Evolutionary conservation across 2,113 vertebrate genomes (phyloP).

Genomic region (Saguinus midas): DNA sequence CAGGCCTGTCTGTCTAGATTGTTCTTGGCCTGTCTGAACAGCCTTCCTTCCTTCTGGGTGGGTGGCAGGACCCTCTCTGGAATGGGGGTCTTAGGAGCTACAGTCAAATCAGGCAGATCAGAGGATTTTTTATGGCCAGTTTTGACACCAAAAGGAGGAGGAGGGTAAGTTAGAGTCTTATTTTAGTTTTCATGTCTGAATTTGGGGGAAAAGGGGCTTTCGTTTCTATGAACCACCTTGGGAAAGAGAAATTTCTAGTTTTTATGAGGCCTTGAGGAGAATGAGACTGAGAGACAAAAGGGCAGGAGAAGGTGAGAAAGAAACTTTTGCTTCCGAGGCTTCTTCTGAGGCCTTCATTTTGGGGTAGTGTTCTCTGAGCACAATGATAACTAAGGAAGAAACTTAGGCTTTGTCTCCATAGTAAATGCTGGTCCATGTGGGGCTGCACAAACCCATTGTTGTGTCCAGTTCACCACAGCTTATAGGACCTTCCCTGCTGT

Average conservation of each 20-base stretch:
- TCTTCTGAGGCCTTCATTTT: not conserved
- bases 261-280: not conserved
- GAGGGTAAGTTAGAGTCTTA: not conserved
- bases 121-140: not conserved
- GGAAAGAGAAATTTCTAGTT: not conserved
- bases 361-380: not conserved
- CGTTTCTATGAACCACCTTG: not conserved
- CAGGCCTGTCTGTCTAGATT: not conserved
- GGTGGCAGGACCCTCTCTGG: not conserved
- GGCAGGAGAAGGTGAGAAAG: not conserved
- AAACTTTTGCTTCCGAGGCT: not conserved
- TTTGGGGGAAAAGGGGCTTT: not conserved
- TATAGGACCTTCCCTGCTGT: accelerated
- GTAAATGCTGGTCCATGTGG: accelerated
- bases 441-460: not conserved
- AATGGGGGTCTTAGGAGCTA: not conserved
- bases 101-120: not conserved
- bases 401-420: accelerated
- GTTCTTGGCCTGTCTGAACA: not conserved
- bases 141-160: not conserved
- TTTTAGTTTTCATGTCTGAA: not conserved
- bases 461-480: accelerated
- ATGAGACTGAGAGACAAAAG: not conserved
- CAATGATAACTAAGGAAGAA: not conserved
- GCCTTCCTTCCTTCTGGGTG: not conserved